Percentiles rank a stretch among this genome's conserved stretches.
phyloP scores from a whole-genome alignment of 2,888 invertebrate genomes.

The Tethea ocularis region DNA sequence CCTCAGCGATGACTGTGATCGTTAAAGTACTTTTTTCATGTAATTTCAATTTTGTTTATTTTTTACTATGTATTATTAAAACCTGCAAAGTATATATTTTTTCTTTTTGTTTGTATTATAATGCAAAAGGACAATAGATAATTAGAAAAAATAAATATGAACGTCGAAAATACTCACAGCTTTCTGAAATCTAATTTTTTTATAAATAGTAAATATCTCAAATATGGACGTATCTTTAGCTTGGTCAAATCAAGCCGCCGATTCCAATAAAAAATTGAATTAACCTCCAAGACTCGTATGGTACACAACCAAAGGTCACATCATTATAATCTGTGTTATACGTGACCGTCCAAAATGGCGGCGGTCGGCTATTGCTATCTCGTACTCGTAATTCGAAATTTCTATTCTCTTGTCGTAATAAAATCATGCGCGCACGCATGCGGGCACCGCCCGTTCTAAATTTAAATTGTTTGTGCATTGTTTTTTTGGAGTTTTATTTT shows the following conservation, averaged over 20 bases:
- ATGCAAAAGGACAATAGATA: no score
- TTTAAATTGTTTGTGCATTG: constrained; percentile 45
- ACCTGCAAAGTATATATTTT: no score
- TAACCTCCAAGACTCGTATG: constrained; percentile 68
- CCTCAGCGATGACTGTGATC: no score
- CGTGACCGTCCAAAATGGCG: constrained; percentile 74
- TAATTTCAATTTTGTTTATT: no score
- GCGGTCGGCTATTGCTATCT: constrained; percentile 49
- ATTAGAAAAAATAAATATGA: no score
- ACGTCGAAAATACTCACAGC: no score
- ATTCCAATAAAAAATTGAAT: constrained; percentile 72
- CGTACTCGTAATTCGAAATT: constrained; percentile 70
- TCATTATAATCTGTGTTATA: constrained; percentile 72
- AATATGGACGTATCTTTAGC: constrained; percentile 32
- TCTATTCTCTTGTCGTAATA: constrained; percentile 78
- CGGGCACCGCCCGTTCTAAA: constrained; percentile 41
- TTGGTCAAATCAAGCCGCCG: constrained; percentile 63
- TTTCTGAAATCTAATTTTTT: background rate
- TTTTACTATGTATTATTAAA: no score
- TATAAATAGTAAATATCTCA: background rate
- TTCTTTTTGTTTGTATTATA: no score
- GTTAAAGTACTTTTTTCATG: no score
- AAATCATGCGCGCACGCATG: constrained; percentile 73
- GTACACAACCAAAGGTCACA: constrained; percentile 73
- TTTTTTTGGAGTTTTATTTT: constrained; percentile 20